A percentile compares a stretch with the other conserved stretches of the same genome.
Evolutionary conservation across 2,113 vertebrate genomes (phyloP).

Genomic region (Zosterops pallidus): DNA sequence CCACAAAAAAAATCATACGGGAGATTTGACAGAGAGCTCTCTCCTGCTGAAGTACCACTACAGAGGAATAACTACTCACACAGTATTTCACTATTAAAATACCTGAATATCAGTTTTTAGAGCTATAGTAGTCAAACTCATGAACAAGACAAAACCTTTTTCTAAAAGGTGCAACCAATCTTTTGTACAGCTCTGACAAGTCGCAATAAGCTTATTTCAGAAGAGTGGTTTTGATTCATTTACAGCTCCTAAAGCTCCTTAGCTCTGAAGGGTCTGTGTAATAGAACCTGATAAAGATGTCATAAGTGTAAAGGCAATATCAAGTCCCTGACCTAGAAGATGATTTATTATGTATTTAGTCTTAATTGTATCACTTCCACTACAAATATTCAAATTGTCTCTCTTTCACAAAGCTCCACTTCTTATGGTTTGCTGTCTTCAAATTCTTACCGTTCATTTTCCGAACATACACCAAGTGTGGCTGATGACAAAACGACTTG

Average conservation of each 20-base stretch:
- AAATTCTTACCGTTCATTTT: not conserved
- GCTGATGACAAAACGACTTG: not conserved
- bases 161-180: conserved; percentile 69
- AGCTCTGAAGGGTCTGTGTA: conserved; percentile 61
- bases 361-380: conserved; percentile 72
- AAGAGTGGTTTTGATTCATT: conserved; percentile 71
- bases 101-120: conserved; percentile 70
- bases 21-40: conserved; percentile 46
- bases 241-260: conserved; percentile 74
- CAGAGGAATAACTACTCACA: conserved; percentile 35
- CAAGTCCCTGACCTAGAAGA: conserved; percentile 70
- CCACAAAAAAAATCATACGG: conserved; percentile 46
- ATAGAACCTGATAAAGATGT: conserved; percentile 75
- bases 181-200: conserved; percentile 74
- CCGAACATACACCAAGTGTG: not conserved
- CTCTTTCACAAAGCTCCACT: not conserved
- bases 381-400: conserved; percentile 57
- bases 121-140: conserved; percentile 48
- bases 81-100: conserved; percentile 57
- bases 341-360: conserved; percentile 70
- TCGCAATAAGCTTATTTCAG: conserved; percentile 75
- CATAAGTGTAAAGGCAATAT: not conserved
- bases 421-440: not conserved
- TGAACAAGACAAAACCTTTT: conserved; percentile 70
- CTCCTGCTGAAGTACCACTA: conserved; percentile 38